Evolutionary conservation across 2,113 vertebrate species (phyloP).

Genomic region (Megaptera novaeangliae): DNA sequence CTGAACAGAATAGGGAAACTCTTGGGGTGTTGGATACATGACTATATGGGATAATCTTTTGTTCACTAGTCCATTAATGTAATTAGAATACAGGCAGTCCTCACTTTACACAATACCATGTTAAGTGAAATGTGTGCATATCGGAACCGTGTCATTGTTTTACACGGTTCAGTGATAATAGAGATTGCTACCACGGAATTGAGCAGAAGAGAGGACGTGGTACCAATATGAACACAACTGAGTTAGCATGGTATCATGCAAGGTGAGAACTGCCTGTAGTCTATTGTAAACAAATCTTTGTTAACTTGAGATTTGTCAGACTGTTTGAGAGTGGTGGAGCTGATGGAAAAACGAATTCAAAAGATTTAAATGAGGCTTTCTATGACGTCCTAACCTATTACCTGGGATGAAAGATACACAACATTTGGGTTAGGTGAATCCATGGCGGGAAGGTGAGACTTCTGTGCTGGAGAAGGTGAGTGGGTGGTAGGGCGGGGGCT

Average conservation of each 20-base stretch:
- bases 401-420: background rate
- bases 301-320: conserved; percentile 11
- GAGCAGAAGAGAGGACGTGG: background rate
- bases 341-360: background rate
- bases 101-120: background rate
- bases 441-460: background rate
- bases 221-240: background rate
- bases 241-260: background rate
- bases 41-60: background rate
- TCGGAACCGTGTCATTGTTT: background rate
- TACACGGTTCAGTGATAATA: background rate
- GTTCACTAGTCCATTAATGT: background rate
- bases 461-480: background rate
- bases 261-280: background rate
- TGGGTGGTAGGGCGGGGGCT: background rate
- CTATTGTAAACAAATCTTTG: background rate
- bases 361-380: background rate
- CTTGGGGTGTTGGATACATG: background rate
- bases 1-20: background rate
- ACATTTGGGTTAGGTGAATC: background rate
- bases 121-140: background rate
- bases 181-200: background rate
- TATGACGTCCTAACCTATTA: background rate
- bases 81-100: background rate
- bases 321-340: background rate